Conservation (phyloP, 2,113 vertebrate genomes). For the Coryphaenoides rupestris region DNA sequence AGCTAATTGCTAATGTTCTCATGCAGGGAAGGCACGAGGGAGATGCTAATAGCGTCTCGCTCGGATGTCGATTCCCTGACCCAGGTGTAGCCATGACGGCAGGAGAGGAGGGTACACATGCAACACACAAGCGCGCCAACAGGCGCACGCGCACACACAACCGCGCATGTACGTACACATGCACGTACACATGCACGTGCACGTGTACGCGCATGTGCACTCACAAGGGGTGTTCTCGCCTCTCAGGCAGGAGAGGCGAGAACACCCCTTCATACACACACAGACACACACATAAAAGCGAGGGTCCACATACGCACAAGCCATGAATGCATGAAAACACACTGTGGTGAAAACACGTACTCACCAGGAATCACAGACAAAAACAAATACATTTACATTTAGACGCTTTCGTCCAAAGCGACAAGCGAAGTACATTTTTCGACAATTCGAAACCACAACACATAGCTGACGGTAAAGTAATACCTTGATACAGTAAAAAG, state of each 20-base stretch:
- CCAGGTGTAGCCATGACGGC: conserved; percentile 47
- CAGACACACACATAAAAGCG: too few relatives aligned
- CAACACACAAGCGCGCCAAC: too few relatives aligned
- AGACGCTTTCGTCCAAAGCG: too few relatives aligned
- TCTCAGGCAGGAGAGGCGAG: too few relatives aligned
- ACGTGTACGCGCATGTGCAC: background rate
- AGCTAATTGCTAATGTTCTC: conserved; percentile 61
- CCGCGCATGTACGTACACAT: conserved; percentile 11
- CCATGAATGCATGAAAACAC: too few relatives aligned
- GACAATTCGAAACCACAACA: too few relatives aligned
- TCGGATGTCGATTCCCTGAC: conserved; percentile 51
- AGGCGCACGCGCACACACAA: conserved; percentile 42
- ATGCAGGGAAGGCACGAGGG: conserved; percentile 54
- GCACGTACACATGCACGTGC: conserved; percentile 5
- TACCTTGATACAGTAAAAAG: too few relatives aligned
- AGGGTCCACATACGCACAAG: too few relatives aligned
- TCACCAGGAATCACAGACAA: background rate
- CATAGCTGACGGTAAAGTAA: too few relatives aligned
- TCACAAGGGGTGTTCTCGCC: too few relatives aligned
- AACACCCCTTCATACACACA: too few relatives aligned
- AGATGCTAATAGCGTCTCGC: conserved; percentile 52
- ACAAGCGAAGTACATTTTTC: too few relatives aligned
- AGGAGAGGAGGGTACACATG: conserved; percentile 25
- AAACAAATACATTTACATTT: background rate
- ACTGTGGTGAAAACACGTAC: background rate